These are phyloP conservation scores for Lobophora halterata DNA, from an alignment of 2,888 invertebrate species.

Conservation along the genomic window DNA sequence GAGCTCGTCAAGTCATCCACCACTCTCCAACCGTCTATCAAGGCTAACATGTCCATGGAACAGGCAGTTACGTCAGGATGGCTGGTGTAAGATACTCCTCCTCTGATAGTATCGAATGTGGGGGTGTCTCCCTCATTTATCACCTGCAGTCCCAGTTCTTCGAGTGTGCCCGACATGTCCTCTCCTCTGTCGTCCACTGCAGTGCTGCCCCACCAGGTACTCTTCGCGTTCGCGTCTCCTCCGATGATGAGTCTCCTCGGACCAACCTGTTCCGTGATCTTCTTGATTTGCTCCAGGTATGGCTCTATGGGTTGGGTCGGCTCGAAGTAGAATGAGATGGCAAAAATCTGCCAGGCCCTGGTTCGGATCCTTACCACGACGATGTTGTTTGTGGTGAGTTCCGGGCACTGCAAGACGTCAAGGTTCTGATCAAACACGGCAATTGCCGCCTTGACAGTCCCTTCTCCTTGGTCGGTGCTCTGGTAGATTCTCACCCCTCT, in stretches of 20 bases:
- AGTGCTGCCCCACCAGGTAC: constrained; percentile 20
- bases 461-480: background rate
- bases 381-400: background rate
- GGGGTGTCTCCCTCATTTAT: constrained; percentile 23
- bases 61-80: constrained; percentile 26
- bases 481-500: constrained; percentile 7
- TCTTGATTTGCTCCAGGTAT: background rate
- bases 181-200: background rate
- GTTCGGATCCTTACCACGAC: constrained; percentile 17
- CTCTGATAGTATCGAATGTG: background rate
- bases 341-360: constrained; percentile 14
- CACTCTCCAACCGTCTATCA: too few relatives aligned
- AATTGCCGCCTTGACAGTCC: constrained; percentile 8
- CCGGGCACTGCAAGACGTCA: background rate
- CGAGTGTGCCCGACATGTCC: background rate
- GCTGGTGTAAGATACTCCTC: too few relatives aligned
- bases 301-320: background rate
- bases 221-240: constrained; percentile 10
- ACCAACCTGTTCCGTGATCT: background rate
- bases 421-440: background rate
- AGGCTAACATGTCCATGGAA: constrained; percentile 12
- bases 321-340: constrained; percentile 28
- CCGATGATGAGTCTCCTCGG: background rate
- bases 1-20: constrained; percentile 2
- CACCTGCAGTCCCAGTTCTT: background rate